Evolutionary conservation across 2,888 invertebrate genomes (phyloP).

Genomic region (Elysia crispata): DNA sequence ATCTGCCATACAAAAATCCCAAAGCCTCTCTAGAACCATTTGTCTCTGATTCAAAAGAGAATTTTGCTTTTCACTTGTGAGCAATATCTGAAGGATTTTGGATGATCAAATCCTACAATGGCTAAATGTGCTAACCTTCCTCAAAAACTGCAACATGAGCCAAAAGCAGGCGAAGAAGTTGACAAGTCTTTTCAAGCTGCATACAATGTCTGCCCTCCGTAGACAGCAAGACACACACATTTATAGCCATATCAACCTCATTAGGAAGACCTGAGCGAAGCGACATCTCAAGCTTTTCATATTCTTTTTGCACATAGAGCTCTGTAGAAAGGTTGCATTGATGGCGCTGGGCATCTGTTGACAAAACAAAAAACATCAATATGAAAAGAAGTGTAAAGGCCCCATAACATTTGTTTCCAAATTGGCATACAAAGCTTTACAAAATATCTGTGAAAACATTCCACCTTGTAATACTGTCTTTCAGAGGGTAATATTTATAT

Average conservation of each 20-base stretch:
- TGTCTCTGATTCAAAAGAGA: no score
- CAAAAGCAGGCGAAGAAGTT: constrained; percentile 90
- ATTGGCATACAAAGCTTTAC: no score
- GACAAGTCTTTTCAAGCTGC: constrained; percentile 89
- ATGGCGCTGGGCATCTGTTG: constrained; percentile 78
- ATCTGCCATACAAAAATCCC: no score
- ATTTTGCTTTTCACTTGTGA: no score
- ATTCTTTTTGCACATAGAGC: constrained; percentile 81
- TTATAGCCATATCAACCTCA: constrained; percentile 98
- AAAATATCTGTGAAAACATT: no score
- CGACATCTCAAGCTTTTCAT: constrained; percentile 92
- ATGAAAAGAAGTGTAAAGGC: no score
- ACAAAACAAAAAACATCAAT: not conserved
- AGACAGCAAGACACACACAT: constrained; percentile 95
- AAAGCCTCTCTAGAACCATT: no score
- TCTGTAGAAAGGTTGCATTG: constrained; percentile 84
- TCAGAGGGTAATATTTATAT: no score
- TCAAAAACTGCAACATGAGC: constrained; percentile 97
- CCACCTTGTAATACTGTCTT: no score
- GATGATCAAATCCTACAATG: not conserved
- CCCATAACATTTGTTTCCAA: no score
- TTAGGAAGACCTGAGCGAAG: constrained; percentile 97
- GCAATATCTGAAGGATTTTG: no score
- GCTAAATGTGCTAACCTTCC: constrained; percentile 82
- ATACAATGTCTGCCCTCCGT: constrained; percentile 94